phyloP scores from a whole-genome alignment of 2,113 vertebrate species.

The Syngnathus floridae region DNA sequence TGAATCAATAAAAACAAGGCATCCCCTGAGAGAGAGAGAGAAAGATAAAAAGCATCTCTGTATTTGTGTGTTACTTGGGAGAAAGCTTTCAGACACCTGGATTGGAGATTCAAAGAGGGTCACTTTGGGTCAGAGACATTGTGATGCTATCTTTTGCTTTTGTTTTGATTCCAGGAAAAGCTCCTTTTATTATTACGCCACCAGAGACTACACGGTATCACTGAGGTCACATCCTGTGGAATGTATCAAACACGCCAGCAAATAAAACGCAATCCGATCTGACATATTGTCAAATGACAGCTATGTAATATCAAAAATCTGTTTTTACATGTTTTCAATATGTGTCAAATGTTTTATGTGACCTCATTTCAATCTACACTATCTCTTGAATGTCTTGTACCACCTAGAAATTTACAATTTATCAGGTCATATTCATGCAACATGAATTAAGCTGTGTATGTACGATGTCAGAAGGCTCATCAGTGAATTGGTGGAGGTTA shows the following conservation, averaged over 20 bases:
- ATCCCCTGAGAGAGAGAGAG: neutral
- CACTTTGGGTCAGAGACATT: neutral
- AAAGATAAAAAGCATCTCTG: neutral
- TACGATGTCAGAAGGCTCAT: slow-evolving; percentile 34
- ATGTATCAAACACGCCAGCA: slow-evolving; percentile 40
- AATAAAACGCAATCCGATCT: neutral
- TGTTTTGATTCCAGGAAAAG: slow-evolving; percentile 52
- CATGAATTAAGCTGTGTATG: slow-evolving; percentile 1
- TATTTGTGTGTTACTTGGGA: neutral
- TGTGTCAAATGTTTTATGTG: too few species aligned
- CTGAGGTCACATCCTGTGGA: slow-evolving; percentile 60
- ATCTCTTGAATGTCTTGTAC: too few species aligned
- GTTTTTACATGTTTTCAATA: too few species aligned
- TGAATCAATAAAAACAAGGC: slow-evolving; percentile 2
- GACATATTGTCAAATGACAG: neutral
- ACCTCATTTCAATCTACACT: too few species aligned
- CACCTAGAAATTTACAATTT: too few species aligned
- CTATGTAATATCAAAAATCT: too few species aligned
- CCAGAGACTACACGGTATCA: slow-evolving; percentile 44
- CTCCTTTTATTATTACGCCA: slow-evolving; percentile 65
- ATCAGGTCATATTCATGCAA: too few species aligned
- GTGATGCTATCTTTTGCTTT: slow-evolving; percentile 16
- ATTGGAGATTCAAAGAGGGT: slow-evolving; percentile 16
- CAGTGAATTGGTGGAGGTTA: slow-evolving; percentile 40
- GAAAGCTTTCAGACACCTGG: neutral